Base-by-base conservation (phyloP, 2,797 vertebrate species). In the Cryptoprocta ferox region DNA sequence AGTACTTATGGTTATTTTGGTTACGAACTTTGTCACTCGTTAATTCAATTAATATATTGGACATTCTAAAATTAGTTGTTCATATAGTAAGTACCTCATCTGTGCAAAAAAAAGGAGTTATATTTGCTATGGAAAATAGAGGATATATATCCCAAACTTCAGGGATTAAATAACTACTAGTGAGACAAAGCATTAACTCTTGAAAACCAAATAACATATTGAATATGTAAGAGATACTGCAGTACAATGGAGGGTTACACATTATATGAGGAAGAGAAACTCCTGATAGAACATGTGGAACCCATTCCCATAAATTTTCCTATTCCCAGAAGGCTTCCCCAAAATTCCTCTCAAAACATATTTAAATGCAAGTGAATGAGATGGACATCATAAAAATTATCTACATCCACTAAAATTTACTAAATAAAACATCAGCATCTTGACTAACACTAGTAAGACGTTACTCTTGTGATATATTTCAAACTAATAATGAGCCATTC, bases 91-190 rank as follows among this genome's bases (percentile, higher is more conserved):
- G 3, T 1, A 48, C 2, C 0, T 65, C 95, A 80, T 87, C 30
- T 76, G 8, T 84, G 61, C 35, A 26, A 59, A 70, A 85, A 85
- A 75, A n/a, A 53, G 1, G 35, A 78, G 9, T 50, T 50, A 12
- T 42, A 75, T 61, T 92, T 97, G 14, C 26, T 88, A 30, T 73
- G 6, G 4, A 94, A 96, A 96, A 79, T 50, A 95, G 18, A 81
- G 10, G 76, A 66, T 42, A 9, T 70, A n/a, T 56, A 66, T 68
- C 90, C 3, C 21, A 61, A 90, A 28, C 3, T 81, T 70, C 18
- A 48, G 66, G 12, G 28, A 68, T 30, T 89, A 30, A 42, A 96
- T 95, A 93, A 76, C 3, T 71, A 30, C 53, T 95, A 21, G 59
- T 13, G 24, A 79, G 63, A 59, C 53, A 95, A 66, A 92, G 30